A percentile compares a stretch with the other conserved stretches of the same genome.
These are phyloP conservation scores for Watsonalla cultraria DNA, from an alignment of 2,888 invertebrate species.

Conservation along the genomic window DNA sequence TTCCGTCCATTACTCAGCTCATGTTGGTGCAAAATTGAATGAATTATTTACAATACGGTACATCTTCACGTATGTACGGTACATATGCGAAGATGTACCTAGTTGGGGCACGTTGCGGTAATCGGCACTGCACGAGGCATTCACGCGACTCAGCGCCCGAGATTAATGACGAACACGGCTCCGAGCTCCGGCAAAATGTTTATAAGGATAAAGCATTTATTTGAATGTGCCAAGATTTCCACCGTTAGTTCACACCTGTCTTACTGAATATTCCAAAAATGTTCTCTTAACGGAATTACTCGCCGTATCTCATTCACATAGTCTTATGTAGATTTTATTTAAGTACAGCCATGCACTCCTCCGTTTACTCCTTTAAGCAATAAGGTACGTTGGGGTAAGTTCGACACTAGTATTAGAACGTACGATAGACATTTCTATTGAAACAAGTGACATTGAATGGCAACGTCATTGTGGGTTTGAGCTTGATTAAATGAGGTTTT, in stretches of 20 bases:
- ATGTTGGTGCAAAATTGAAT: conserved; percentile 21
- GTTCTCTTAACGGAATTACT: too few relatives aligned
- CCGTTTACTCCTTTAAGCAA: too few relatives aligned
- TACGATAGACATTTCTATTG: too few relatives aligned
- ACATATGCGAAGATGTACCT: conserved; percentile 13
- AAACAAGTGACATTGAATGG: too few relatives aligned
- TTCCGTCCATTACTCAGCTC: conserved; percentile 24
- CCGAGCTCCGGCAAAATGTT: conserved; percentile 24
- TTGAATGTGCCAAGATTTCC: conserved; percentile 24
- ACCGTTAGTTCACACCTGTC: not conserved
- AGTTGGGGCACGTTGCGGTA: conserved; percentile 15
- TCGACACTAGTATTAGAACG: too few relatives aligned
- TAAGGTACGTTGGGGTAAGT: too few relatives aligned
- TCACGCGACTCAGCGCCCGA: conserved; percentile 20
- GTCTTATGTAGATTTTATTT: too few relatives aligned
- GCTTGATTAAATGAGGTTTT: too few relatives aligned
- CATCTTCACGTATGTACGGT: conserved; percentile 10
- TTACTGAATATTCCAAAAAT: too few relatives aligned
- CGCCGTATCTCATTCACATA: too few relatives aligned
- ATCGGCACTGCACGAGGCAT: conserved; percentile 14
- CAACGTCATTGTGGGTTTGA: too few relatives aligned
- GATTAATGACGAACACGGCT: conserved; percentile 33
- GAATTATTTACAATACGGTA: conserved; percentile 33
- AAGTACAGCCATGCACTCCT: too few relatives aligned
- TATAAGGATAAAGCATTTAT: conserved; percentile 28